Evolutionary conservation across 2,113 vertebrate genomes (phyloP).

Genomic region (Toxostoma redivivum): DNA sequence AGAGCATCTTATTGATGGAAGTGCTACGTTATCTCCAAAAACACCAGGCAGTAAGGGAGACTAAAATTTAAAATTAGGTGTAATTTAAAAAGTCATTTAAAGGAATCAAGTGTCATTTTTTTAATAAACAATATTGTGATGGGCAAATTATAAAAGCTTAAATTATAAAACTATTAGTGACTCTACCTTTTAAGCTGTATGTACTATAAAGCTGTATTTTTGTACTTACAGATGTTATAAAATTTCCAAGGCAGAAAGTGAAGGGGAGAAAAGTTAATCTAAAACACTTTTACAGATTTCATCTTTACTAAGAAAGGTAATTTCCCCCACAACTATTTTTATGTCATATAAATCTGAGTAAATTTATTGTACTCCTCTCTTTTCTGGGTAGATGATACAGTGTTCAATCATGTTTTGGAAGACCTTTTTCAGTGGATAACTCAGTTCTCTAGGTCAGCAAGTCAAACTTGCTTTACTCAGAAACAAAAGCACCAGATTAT

Average conservation of each 20-base stretch:
- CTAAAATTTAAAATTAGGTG: background rate
- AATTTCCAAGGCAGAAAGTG: constrained; percentile 22
- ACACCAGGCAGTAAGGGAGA: background rate
- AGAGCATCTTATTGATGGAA: constrained; percentile 25
- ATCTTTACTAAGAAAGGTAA: background rate
- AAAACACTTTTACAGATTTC: background rate
- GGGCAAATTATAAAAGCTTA: constrained; percentile 41
- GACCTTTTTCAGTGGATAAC: constrained; percentile 36
- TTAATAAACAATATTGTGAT: background rate
- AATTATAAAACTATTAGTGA: constrained; percentile 56
- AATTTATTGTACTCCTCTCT: background rate
- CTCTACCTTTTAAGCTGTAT: constrained; percentile 28
- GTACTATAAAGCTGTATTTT: constrained; percentile 50
- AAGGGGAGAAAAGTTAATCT: background rate
- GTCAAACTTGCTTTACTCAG: background rate
- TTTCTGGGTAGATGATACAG: background rate
- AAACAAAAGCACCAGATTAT: constrained; percentile 14
- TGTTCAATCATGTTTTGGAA: constrained; percentile 41
- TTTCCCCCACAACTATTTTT: background rate
- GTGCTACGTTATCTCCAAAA: constrained; percentile 13
- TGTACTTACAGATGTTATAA: constrained; percentile 57
- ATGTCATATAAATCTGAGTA: background rate
- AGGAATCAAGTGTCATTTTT: background rate
- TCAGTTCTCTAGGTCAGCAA: constrained; percentile 32
- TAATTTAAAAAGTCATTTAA: constrained; percentile 8